Percentiles rank a stretch among this genome's conserved stretches.
These are phyloP conservation scores for Blera fallax DNA, from an alignment of 2,888 invertebrate genomes.

Conservation along the genomic window DNA sequence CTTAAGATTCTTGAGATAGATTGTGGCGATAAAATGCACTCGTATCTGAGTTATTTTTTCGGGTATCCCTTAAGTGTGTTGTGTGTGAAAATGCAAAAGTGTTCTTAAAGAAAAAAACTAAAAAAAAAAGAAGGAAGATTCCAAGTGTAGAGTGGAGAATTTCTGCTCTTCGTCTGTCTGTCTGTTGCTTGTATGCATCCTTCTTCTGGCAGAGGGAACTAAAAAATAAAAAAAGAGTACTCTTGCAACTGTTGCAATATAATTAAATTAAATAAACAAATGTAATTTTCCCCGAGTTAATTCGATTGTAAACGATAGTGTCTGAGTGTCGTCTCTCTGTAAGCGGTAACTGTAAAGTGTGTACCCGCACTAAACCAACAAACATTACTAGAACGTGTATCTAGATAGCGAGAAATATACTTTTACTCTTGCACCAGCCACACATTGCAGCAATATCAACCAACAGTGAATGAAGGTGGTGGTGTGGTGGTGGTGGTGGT, in stretches of 20 bases:
- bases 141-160: constrained; percentile 19
- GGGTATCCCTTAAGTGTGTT: constrained; percentile 40
- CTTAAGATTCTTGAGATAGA: constrained; percentile 23
- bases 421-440: constrained; percentile 44
- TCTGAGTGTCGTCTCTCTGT: constrained; percentile 45
- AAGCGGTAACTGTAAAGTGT: constrained; percentile 61
- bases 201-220: not conserved
- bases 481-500: not conserved
- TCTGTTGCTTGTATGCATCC: not conserved
- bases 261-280: constrained; percentile 72
- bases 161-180: constrained; percentile 17
- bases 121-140: constrained; percentile 37
- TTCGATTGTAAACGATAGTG: constrained; percentile 61
- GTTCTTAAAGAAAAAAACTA: constrained; percentile 17
- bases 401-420: constrained; percentile 35
- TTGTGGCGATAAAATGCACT: constrained; percentile 11
- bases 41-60: not conserved
- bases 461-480: constrained; percentile 16
- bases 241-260: constrained; percentile 35
- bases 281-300: constrained; percentile 57
- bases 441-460: constrained; percentile 8
- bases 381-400: constrained; percentile 45
- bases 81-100: constrained; percentile 48
- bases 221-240: no score
- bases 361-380: constrained; percentile 41